These are phyloP conservation scores for Lutjanus erythropterus DNA, from an alignment of 2,113 vertebrate species.

Conservation along the genomic window DNA sequence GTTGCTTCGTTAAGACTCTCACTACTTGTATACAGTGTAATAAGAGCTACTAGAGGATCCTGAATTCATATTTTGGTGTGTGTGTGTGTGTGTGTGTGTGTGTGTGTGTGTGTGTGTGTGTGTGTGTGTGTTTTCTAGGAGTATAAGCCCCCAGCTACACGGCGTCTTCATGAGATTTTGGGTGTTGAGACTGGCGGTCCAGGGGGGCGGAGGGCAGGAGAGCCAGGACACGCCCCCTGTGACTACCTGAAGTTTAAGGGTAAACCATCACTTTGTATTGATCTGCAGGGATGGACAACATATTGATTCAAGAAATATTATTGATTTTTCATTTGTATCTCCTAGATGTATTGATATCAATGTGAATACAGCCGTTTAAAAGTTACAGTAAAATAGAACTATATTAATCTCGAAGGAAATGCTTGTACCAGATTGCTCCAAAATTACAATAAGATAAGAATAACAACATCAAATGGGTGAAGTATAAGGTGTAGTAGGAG, in stretches of 20 bases:
- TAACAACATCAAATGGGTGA: too few relatives aligned
- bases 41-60: background rate
- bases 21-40: background rate
- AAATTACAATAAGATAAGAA: too few relatives aligned
- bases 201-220: constrained; percentile 91
- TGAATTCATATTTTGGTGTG: too few relatives aligned
- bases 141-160: constrained; percentile 93
- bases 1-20: too few relatives aligned
- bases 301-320: background rate
- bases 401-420: too few relatives aligned
- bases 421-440: too few relatives aligned
- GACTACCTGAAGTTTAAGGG: constrained; percentile 97
- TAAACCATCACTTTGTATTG: constrained; percentile 13
- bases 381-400: too few relatives aligned
- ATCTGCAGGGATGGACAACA: background rate
- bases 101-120: background rate
- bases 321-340: background rate
- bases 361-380: background rate
- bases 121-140: constrained; percentile 84
- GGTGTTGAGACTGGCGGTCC: constrained; percentile 96
- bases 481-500: too few relatives aligned
- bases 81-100: too few relatives aligned
- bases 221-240: constrained; percentile 93
- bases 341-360: background rate
- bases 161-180: constrained; percentile 94